A percentile compares a stretch with the other conserved stretches of the same genome.
Conservation (phyloP, 2,113 vertebrate genomes). For the Brachypodius melanocephalos region DNA sequence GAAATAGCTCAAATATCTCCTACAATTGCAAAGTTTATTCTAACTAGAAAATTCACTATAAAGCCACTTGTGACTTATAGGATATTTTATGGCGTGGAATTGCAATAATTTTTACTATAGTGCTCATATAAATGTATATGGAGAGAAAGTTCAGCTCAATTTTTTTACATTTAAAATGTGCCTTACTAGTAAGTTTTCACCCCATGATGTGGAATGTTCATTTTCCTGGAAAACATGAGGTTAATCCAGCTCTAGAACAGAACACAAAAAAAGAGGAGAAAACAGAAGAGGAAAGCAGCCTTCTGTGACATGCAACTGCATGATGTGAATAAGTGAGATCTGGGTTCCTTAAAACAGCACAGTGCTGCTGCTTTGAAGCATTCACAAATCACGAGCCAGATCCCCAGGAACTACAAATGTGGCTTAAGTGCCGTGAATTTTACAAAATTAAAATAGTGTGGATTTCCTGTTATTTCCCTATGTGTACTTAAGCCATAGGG, state of each 20-base stretch:
- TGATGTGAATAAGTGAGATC: background rate
- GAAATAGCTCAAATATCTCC: background rate
- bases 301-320: background rate
- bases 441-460: constrained; percentile 31
- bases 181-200: background rate
- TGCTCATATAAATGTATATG: background rate
- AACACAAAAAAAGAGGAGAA: background rate
- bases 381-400: constrained; percentile 12
- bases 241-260: background rate
- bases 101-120: background rate
- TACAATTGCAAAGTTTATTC: background rate
- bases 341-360: constrained; percentile 19
- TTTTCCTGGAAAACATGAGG: background rate
- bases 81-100: background rate
- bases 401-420: constrained; percentile 17
- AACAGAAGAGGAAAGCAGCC: background rate
- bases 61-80: background rate
- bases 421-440: constrained; percentile 37
- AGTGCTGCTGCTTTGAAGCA: background rate
- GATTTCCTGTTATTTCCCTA: constrained; percentile 37
- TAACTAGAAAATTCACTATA: background rate
- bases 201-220: background rate
- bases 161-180: background rate
- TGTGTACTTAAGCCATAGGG: background rate
- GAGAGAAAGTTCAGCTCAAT: background rate